Percentiles rank a stretch among this genome's conserved stretches.
These are phyloP conservation scores for Zaprionus ornatus DNA, from an alignment of 1,140 invertebrate species.

Conservation along the genomic window DNA sequence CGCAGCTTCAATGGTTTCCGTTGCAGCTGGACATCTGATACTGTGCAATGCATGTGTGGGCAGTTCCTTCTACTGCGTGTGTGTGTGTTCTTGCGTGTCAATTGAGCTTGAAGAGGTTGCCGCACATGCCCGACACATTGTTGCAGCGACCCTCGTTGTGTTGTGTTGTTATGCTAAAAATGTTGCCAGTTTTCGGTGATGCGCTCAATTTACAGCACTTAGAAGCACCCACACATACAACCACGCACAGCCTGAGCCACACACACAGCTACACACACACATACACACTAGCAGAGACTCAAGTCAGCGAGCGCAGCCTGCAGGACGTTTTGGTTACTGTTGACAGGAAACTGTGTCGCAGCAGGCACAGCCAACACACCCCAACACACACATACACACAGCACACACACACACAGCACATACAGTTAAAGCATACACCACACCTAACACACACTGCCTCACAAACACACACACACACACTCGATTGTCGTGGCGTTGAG, in stretches of 20 bases:
- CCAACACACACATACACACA: slow-evolving; percentile 11
- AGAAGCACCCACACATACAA: neutral
- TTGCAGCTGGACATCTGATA: slow-evolving; percentile 47
- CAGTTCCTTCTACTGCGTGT: neutral
- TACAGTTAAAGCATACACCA: no score
- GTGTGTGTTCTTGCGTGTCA: neutral
- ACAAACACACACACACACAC: slow-evolving; percentile 24
- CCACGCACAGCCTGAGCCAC: neutral
- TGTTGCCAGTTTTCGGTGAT: slow-evolving; percentile 55
- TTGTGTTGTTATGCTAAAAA: slow-evolving; percentile 32
- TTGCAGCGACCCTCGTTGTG: neutral
- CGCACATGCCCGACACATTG: neutral
- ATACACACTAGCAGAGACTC: neutral
- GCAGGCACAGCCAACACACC: slow-evolving; percentile 8
- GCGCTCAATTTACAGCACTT: slow-evolving; percentile 76
- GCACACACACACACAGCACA: slow-evolving; percentile 25
- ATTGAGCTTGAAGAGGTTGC: neutral
- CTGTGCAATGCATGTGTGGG: slow-evolving; percentile 7
- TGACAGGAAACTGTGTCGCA: slow-evolving; percentile 70
- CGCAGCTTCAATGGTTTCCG: slow-evolving; percentile 67
- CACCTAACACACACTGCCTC: slow-evolving; percentile 3
- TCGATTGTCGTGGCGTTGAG: slow-evolving; percentile 33
- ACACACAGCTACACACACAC: neutral
- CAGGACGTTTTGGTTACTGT: slow-evolving; percentile 24
- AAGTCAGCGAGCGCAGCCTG: neutral